Percentiles rank a stretch among this genome's conserved stretches.
phyloP scores from a whole-genome alignment of 2,888 invertebrate species.

The Hirtodrosophila cameraria region DNA sequence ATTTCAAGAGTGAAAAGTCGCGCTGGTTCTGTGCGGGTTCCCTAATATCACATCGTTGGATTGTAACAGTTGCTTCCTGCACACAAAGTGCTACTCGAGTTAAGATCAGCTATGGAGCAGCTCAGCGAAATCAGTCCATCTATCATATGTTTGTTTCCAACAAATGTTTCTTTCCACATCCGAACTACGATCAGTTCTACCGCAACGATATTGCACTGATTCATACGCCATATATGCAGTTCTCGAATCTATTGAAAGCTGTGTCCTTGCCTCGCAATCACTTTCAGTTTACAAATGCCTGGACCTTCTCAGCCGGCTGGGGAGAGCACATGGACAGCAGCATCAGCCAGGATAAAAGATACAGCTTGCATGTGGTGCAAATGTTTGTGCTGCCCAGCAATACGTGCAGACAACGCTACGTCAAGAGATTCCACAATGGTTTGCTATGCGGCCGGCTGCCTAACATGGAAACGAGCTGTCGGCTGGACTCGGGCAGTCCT shows the following conservation, averaged over 20 bases:
- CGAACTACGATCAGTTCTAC: conserved; percentile 1
- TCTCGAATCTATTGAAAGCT: background rate
- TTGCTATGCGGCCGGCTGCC: conserved; percentile 35
- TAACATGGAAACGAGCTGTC: conserved; percentile 28
- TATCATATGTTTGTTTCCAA: background rate
- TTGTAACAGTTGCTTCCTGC: conserved; percentile 42
- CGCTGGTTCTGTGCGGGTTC: conserved; percentile 40
- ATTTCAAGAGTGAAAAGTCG: background rate
- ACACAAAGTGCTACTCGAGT: conserved; percentile 12
- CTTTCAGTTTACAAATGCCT: background rate
- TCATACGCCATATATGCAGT: conserved; percentile 16
- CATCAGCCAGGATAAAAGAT: background rate
- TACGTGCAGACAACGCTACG: background rate
- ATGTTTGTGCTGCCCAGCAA: conserved; percentile 1
- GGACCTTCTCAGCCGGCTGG: conserved; percentile 29
- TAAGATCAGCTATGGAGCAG: conserved; percentile 21
- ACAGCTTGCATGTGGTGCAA: conserved; percentile 17
- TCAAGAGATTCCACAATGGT: background rate
- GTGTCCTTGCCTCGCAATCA: background rate
- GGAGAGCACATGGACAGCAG: conserved; percentile 17
- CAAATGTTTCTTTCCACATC: conserved; percentile 11
- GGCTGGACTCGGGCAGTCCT: conserved; percentile 47
- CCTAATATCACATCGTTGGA: conserved; percentile 27
- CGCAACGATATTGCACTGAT: conserved; percentile 38
- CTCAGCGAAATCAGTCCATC: background rate